phyloP scores from a whole-genome alignment of 2,888 invertebrate genomes.

The Amphimallon solstitiale region DNA sequence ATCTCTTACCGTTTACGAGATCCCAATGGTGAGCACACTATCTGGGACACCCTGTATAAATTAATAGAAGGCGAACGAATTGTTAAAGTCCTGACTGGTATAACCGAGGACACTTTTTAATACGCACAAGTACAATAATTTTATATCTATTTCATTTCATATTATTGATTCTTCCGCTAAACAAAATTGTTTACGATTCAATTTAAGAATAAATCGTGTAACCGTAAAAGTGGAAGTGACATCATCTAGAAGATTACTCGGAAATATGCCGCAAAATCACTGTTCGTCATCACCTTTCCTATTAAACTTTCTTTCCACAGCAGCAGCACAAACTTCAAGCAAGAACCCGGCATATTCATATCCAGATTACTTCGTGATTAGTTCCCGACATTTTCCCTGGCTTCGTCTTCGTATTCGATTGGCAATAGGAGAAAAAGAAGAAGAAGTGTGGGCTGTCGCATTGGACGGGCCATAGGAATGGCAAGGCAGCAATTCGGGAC shows the following conservation, averaged over 20 bases:
- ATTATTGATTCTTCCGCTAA: too few species aligned
- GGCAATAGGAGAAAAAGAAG: too few species aligned
- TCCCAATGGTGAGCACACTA: too few species aligned
- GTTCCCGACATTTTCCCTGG: slow-evolving; percentile 6
- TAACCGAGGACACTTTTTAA: too few species aligned
- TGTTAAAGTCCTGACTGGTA: too few species aligned
- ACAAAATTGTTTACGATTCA: slow-evolving; percentile 14
- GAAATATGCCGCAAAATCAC: slow-evolving; percentile 8
- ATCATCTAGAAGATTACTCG: neutral
- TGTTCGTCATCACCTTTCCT: neutral
- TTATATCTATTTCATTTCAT: too few species aligned
- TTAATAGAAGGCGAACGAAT: too few species aligned
- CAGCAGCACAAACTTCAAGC: neutral
- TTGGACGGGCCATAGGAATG: slow-evolving; percentile 6
- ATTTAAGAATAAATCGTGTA: slow-evolving; percentile 10
- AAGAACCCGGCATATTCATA: slow-evolving; percentile 17
- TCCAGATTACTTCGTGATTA: slow-evolving; percentile 26
- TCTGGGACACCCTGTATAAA: too few species aligned
- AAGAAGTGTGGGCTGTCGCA: slow-evolving; percentile 23
- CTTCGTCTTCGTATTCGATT: neutral
- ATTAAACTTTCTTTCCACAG: slow-evolving; percentile 12
- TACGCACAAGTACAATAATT: too few species aligned
- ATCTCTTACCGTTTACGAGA: too few species aligned
- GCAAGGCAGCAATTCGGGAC: slow-evolving; percentile 13
- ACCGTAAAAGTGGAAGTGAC: slow-evolving; percentile 19